Conservation (phyloP, 1,140 invertebrate species). For the Apis dorsata region DNA sequence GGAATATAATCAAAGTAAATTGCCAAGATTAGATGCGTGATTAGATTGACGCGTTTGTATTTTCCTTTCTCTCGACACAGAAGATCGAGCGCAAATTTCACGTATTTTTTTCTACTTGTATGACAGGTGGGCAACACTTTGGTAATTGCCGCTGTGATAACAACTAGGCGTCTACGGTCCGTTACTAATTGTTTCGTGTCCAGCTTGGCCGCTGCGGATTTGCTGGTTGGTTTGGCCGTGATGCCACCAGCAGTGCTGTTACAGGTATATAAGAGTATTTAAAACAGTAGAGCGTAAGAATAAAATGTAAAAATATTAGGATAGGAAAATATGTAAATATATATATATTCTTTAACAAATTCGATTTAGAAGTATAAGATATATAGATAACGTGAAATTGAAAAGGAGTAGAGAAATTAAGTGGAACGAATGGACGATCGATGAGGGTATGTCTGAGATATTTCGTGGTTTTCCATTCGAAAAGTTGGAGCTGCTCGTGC, state of each 20-base stretch:
- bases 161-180: slow-evolving; percentile 92
- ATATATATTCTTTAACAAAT: too few relatives aligned
- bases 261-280: slow-evolving; percentile 66
- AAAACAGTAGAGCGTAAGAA: not conserved
- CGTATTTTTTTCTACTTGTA: not conserved
- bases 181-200: slow-evolving; percentile 98
- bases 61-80: too few relatives aligned
- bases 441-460: too few relatives aligned
- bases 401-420: not conserved
- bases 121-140: slow-evolving; percentile 90
- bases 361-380: too few relatives aligned
- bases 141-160: slow-evolving; percentile 94
- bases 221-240: slow-evolving; percentile 94
- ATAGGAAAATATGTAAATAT: too few relatives aligned
- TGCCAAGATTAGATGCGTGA: too few relatives aligned
- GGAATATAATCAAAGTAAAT: too few relatives aligned
- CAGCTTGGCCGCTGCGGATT: slow-evolving; percentile 94
- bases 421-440: slow-evolving; percentile 1
- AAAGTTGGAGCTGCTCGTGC: slow-evolving; percentile 6
- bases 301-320: not conserved
- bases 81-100: not conserved
- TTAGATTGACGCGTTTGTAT: too few relatives aligned
- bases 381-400: not conserved
- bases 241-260: slow-evolving; percentile 94
- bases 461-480: too few relatives aligned